Conservation (phyloP, 2,888 invertebrate species). For the Ornithoptera priamus region DNA sequence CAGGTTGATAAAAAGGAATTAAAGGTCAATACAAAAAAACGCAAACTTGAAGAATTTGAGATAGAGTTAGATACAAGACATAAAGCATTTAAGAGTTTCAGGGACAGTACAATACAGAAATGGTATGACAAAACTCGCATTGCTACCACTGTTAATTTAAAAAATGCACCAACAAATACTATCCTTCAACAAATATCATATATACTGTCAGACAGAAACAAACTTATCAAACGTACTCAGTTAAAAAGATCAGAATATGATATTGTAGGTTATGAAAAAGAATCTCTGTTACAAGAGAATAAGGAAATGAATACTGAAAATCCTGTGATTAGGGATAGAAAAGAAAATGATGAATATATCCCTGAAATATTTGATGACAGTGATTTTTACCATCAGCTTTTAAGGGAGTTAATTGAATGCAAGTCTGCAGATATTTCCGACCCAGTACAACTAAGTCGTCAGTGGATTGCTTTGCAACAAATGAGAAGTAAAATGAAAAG, state of each 20-base stretch:
- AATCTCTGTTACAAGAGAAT: slow-evolving; percentile 37
- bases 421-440: slow-evolving; percentile 92
- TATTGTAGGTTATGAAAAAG: slow-evolving; percentile 81
- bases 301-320: slow-evolving; percentile 44
- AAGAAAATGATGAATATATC: slow-evolving; percentile 82
- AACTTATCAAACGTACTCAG: slow-evolving; percentile 89
- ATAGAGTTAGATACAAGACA: slow-evolving; percentile 78
- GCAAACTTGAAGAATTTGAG: slow-evolving; percentile 81
- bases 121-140: slow-evolving; percentile 97
- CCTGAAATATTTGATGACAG: slow-evolving; percentile 96
- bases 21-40: slow-evolving; percentile 55
- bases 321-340: slow-evolving; percentile 48
- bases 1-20: slow-evolving; percentile 28
- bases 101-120: slow-evolving; percentile 91
- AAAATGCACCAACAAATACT: slow-evolving; percentile 81
- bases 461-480: slow-evolving; percentile 95
- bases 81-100: slow-evolving; percentile 82
- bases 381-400: slow-evolving; percentile 96
- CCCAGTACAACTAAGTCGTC: slow-evolving; percentile 91
- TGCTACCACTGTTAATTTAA: slow-evolving; percentile 82
- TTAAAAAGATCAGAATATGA: slow-evolving; percentile 87
- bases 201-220: slow-evolving; percentile 87
- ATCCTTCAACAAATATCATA: slow-evolving; percentile 91
- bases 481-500: slow-evolving; percentile 94
- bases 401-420: slow-evolving; percentile 94